Evolutionary conservation across 2,797 vertebrate species (phyloP).

Genomic region (Intellagama lesueurii): DNA sequence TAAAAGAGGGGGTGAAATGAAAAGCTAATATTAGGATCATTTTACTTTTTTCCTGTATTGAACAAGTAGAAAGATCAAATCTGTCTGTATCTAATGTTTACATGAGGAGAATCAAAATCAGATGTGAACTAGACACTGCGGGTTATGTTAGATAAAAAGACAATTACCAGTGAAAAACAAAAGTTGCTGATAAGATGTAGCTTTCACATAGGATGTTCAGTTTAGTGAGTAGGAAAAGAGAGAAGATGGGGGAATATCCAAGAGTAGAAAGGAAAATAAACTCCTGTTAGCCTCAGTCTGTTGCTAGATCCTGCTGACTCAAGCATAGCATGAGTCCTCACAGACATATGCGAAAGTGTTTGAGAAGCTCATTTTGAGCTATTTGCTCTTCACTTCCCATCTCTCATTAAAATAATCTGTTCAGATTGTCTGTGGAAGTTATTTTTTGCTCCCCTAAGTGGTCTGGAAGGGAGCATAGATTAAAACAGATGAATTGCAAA

Average conservation of each 20-base stretch:
- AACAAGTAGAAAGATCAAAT: background rate
- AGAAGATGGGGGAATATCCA: background rate
- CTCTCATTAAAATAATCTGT: slow-evolving; percentile 80
- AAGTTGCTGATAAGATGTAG: slow-evolving; percentile 17
- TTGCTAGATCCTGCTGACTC: slow-evolving; percentile 69
- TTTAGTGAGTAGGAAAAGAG: background rate
- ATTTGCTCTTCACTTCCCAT: slow-evolving; percentile 74
- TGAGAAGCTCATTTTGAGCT: slow-evolving; percentile 71
- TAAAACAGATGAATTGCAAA: slow-evolving; percentile 14
- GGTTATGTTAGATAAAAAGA: slow-evolving; percentile 44
- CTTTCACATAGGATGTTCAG: slow-evolving; percentile 32
- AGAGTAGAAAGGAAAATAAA: slow-evolving; percentile 14
- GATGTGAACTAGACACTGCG: slow-evolving; percentile 35
- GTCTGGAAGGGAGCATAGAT: slow-evolving; percentile 49
- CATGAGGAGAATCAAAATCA: slow-evolving; percentile 30
- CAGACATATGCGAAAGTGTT: slow-evolving; percentile 26
- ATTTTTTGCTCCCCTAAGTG: slow-evolving; percentile 69
- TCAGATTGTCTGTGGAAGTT: slow-evolving; percentile 77
- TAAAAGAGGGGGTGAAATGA: background rate
- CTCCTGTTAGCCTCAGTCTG: slow-evolving; percentile 22
- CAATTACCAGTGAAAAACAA: slow-evolving; percentile 37
- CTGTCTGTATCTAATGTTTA: background rate
- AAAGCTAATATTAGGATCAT: background rate
- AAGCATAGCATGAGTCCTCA: slow-evolving; percentile 37
- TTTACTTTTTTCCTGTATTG: background rate